Conservation (phyloP, 2,888 invertebrate genomes). For the Siphlonurus alternatus region DNA sequence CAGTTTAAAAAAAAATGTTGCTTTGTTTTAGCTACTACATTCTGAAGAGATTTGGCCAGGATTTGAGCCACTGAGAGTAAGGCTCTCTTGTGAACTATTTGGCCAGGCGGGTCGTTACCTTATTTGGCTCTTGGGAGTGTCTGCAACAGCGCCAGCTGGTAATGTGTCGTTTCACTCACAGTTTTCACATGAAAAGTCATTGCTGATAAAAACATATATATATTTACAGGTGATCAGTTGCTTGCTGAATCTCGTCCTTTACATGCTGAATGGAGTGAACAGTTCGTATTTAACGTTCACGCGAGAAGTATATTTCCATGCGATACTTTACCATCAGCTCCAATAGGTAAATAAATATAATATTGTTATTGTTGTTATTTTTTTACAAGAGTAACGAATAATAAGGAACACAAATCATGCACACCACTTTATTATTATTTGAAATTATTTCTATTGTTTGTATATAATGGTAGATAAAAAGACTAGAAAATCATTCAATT, state of each 20-base stretch:
- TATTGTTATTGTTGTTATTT: too few species aligned
- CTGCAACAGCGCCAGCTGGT: background rate
- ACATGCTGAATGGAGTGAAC: constrained; percentile 35
- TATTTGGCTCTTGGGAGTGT: background rate
- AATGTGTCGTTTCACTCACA: too few species aligned
- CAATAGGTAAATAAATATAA: constrained; percentile 1
- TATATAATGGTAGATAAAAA: background rate
- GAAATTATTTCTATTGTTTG: background rate
- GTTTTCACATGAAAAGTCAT: too few species aligned
- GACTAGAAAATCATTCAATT: too few species aligned
- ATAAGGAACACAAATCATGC: too few species aligned
- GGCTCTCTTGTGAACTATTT: background rate
- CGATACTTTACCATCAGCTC: constrained; percentile 26
- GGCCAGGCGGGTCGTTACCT: constrained; percentile 4
- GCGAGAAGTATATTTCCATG: constrained; percentile 71
- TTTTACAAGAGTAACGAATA: too few species aligned
- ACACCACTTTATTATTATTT: background rate
- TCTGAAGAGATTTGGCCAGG: constrained; percentile 1
- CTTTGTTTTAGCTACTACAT: background rate
- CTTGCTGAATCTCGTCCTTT: background rate
- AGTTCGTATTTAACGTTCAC: constrained; percentile 71
- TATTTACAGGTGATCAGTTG: background rate
- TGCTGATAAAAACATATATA: too few species aligned
- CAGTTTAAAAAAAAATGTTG: background rate
- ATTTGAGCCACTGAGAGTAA: background rate